phyloP scores from a whole-genome alignment of 2,888 invertebrate genomes.

The Megastigmus dorsalis region DNA sequence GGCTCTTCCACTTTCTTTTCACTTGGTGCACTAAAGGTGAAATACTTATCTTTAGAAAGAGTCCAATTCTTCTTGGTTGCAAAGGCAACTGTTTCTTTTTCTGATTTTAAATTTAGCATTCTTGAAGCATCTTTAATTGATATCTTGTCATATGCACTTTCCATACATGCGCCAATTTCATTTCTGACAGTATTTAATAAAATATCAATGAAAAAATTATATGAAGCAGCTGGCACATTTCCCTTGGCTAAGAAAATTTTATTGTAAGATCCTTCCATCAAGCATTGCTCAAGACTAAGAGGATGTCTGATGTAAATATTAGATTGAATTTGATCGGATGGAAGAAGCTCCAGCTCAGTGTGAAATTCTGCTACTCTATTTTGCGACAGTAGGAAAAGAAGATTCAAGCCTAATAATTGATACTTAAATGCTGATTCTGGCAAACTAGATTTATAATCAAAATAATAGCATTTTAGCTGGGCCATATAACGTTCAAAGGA shows the following conservation, averaged over 20 bases:
- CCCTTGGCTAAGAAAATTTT: conserved; percentile 88
- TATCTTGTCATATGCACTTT: conserved; percentile 95
- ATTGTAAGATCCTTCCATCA: conserved; percentile 99
- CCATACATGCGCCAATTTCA: conserved; percentile 97
- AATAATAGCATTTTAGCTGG: conserved; percentile 97
- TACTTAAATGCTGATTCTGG: conserved; percentile 96
- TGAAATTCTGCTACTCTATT: conserved; percentile 99
- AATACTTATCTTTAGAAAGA: conserved; percentile 85
- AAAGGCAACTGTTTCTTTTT: conserved; percentile 86
- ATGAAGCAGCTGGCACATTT: conserved; percentile 96
- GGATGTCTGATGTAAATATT: conserved; percentile 97
- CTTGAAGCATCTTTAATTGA: conserved; percentile 90
- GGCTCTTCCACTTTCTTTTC: conserved; percentile 85
- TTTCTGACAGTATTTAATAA: conserved; percentile 95
- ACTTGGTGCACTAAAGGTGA: conserved; percentile 85
- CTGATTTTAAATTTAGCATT: conserved; percentile 88
- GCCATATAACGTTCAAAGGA: conserved; percentile 98
- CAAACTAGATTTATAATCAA: conserved; percentile 87
- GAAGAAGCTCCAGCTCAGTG: conserved; percentile 94
- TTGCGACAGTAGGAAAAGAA: conserved; percentile 95
- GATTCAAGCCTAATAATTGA: conserved; percentile 94
- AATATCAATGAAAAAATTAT: conserved; percentile 97
- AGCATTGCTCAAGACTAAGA: conserved; percentile 95
- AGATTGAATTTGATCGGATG: conserved; percentile 91
- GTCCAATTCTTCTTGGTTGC: conserved; percentile 91